Conservation (phyloP, 2,888 invertebrate genomes). For the Thera britannica region DNA sequence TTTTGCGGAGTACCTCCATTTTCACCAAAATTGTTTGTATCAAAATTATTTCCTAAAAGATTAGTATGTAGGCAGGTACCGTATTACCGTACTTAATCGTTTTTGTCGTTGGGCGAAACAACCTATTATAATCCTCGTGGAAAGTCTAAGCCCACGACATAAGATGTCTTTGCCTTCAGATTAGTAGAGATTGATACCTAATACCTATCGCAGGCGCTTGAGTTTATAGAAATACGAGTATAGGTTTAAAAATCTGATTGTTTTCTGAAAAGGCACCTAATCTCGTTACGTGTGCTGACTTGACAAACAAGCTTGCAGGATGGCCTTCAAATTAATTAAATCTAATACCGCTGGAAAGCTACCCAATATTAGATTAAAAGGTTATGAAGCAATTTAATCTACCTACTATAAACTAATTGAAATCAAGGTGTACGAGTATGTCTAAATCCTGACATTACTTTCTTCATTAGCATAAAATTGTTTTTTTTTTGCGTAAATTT, state of each 20-base stretch:
- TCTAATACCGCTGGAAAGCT: background rate
- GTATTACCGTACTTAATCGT: background rate
- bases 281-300: background rate
- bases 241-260: no score
- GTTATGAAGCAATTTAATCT: constrained; percentile 12
- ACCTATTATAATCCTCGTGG: background rate
- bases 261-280: no score
- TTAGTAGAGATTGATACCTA: background rate
- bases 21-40: no score
- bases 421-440: constrained; percentile 20
- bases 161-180: background rate
- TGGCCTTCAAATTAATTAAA: constrained; percentile 11
- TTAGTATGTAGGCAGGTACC: background rate
- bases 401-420: constrained; percentile 10
- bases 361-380: background rate
- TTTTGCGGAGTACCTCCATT: no score
- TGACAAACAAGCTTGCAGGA: background rate
- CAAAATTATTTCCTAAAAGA: no score
- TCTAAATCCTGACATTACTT: constrained; percentile 13
- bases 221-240: no score
- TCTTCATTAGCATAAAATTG: constrained; percentile 20
- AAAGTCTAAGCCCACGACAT: background rate
- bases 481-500: constrained; percentile 17
- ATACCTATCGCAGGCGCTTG: background rate
- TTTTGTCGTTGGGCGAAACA: background rate